Evolutionary conservation across 2,113 vertebrate genomes (phyloP).

Genomic region (Ictidomys tridecemlineatus): DNA sequence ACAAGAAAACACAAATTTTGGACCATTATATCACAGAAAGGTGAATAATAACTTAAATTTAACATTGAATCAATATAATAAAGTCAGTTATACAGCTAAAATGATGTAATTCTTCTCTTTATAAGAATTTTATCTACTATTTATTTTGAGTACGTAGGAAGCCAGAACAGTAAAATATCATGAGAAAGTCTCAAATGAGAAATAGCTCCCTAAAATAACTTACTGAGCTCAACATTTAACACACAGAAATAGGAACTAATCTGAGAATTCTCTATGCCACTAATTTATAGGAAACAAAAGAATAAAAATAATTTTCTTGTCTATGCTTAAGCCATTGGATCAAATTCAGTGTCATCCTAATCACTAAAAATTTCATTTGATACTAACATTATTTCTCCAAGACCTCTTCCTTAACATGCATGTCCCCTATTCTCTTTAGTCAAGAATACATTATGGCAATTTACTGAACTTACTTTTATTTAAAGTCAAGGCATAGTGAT

Average conservation of each 20-base stretch:
- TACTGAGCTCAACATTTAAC: neutral
- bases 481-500: neutral
- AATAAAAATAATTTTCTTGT: neutral
- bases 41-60: neutral
- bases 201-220: neutral
- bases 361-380: neutral
- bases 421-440: neutral
- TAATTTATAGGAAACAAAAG: neutral
- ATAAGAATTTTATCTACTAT: neutral
- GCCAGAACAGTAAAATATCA: slow-evolving; percentile 7
- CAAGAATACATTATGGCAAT: neutral
- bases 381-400: neutral
- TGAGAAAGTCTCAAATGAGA: slow-evolving; percentile 15
- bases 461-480: slow-evolving; percentile 22
- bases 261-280: neutral
- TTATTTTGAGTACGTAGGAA: slow-evolving; percentile 51
- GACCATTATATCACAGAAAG: neutral
- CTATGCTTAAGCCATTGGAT: neutral
- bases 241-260: neutral
- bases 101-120: neutral
- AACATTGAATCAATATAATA: slow-evolving; percentile 7
- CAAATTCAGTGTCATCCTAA: neutral
- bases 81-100: neutral
- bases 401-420: neutral
- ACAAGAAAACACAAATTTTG: slow-evolving; percentile 48